Evolutionary conservation across 2,888 invertebrate genomes (phyloP).

Genomic region (Patella pellucida): DNA sequence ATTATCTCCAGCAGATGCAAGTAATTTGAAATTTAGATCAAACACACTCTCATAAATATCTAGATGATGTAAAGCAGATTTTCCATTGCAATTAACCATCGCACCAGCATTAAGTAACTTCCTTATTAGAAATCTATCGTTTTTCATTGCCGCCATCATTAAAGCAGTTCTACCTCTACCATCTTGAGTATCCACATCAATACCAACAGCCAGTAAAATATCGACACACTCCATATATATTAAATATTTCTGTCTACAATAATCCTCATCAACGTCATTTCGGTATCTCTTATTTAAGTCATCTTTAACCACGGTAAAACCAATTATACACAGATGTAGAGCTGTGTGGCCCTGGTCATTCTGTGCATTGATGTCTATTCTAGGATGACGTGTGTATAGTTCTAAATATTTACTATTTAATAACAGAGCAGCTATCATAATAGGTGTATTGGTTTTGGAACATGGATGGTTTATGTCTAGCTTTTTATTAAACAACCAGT

Average conservation of each 20-base stretch:
- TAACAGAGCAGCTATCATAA: not conserved
- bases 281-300: not conserved
- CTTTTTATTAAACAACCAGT: not conserved
- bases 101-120: not conserved
- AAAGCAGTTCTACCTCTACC: not conserved
- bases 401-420: not conserved
- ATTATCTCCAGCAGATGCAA: too few relatives aligned
- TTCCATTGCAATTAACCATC: not conserved
- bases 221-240: not conserved
- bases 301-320: not conserved
- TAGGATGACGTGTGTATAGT: not conserved
- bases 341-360: not conserved
- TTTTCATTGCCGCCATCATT: not conserved
- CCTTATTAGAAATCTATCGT: not conserved
- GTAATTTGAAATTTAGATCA: too few relatives aligned
- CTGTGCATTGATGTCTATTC: not conserved
- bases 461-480: not conserved
- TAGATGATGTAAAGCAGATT: too few relatives aligned
- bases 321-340: not conserved
- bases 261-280: not conserved
- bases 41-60: too few relatives aligned
- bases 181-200: too few relatives aligned
- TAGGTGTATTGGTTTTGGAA: not conserved
- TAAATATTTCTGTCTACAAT: not conserved
- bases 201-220: not conserved